Base-by-base conservation (phyloP, 1,140 invertebrate species). In the Lucilia sericata region DNA sequence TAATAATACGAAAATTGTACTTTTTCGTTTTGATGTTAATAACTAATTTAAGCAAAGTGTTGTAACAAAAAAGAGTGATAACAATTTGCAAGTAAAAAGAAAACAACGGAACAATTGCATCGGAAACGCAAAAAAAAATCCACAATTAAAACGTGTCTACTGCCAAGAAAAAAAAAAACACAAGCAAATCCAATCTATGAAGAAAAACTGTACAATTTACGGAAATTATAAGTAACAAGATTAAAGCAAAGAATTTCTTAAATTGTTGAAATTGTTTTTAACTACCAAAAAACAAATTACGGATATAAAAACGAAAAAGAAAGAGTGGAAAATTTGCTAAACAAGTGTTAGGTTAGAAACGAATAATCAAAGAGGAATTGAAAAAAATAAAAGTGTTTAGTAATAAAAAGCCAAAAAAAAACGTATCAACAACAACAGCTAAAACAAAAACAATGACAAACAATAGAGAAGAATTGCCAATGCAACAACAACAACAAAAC, bases 361-460 rank as follows among this genome's bases (percentile, higher is more conserved):
- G 76, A 80, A 21, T 70, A 21, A 70, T 21, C 21, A 70, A 70
- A 70, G 19, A 70, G 65, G 65, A 70, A 70, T 70, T 70, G 10
- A 19, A 25, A 12, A n/a, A 70, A 70, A 21, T 21, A 47, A 47
- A 78, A 78, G 75, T 19, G 75, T 78, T 34, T 75, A 70, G 34
- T 42, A 78, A 47, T 42, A 47, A 80, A 80, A 30, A 30, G 25
- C 25, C 25, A 30, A 30, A 30, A 80, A 80, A 17, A 80, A 78
- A n/a, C 5, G 47, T 36, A 42, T 13, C 76, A 51, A 49, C 76
- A 21, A 51, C 76, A 51, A 49, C 76, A 21, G 21, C 76, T 13
- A 82, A 42, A 82, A 34, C 47, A 82, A 34, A 30, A 65, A 82
- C 34, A 82, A 82, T 82, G 81, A 82, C 81, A 80, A 80, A 80